A percentile compares a stretch with the other conserved stretches of the same genome.
phyloP scores from a whole-genome alignment of 2,888 invertebrate species.

The Pseudococcus longispinus region DNA sequence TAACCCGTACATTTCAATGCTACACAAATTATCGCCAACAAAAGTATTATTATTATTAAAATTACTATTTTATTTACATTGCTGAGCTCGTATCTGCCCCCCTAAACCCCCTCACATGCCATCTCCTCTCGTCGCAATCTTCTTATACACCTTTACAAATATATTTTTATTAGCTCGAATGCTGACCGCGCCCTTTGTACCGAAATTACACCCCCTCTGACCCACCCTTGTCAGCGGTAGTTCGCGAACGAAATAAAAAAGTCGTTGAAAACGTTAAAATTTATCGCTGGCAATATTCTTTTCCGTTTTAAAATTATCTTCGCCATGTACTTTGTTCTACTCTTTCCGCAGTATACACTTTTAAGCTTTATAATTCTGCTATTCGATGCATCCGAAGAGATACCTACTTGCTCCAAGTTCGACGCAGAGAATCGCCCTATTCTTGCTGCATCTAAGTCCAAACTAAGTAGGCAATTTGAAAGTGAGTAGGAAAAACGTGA shows the following conservation, averaged over 20 bases:
- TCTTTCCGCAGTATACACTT: neutral
- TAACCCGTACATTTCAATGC: slow-evolving; percentile 30
- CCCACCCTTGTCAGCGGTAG: neutral
- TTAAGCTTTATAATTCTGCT: too few species aligned
- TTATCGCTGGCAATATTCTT: neutral
- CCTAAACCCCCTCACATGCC: neutral
- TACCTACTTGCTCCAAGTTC: neutral
- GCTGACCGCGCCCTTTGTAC: neutral
- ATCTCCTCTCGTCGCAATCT: neutral
- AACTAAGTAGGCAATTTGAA: neutral
- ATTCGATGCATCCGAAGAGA: too few species aligned
- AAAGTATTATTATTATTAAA: slow-evolving; percentile 31
- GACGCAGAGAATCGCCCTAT: neutral
- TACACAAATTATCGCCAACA: slow-evolving; percentile 34
- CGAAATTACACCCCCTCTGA: neutral
- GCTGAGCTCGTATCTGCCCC: neutral
- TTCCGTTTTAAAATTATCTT: neutral
- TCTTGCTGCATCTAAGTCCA: neutral
- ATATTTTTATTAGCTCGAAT: neutral
- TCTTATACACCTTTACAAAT: neutral
- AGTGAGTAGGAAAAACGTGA: neutral
- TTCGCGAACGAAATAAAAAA: neutral
- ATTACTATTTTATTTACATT: slow-evolving; percentile 21
- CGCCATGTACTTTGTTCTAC: neutral
- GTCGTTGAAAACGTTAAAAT: neutral